A percentile compares a stretch with the other conserved stretches of the same genome.
These are phyloP conservation scores for Glaucidium brasilianum DNA, from an alignment of 2,113 vertebrate genomes.

Conservation along the genomic window DNA sequence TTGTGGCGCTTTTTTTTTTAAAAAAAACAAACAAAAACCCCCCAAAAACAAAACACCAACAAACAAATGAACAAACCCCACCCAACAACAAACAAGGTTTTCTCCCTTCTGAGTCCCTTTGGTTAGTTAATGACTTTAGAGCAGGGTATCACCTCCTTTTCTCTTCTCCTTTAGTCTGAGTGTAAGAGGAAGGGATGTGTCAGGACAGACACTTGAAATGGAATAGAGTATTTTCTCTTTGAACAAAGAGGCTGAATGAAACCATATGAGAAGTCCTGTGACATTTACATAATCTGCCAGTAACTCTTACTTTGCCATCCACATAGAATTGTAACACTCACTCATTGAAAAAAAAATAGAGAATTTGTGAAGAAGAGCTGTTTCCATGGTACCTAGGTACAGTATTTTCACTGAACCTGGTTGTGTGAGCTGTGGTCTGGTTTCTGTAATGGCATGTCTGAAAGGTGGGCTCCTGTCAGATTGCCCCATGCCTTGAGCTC, in stretches of 20 bases:
- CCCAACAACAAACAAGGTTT: not conserved
- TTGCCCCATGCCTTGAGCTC: not conserved
- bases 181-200: not conserved
- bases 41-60: too few relatives aligned
- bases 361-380: not conserved
- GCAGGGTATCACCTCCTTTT: not conserved
- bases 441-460: not conserved
- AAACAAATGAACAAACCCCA: too few relatives aligned
- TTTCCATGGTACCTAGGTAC: not conserved
- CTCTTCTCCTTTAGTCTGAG: not conserved
- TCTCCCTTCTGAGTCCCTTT: not conserved
- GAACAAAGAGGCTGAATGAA: not conserved
- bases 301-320: not conserved
- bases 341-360: not conserved
- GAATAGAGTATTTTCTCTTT: not conserved
- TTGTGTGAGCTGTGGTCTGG: not conserved
- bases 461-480: not conserved
- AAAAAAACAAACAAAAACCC: not conserved
- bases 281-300: not conserved
- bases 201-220: not conserved
- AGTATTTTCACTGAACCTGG: accelerated
- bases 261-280: not conserved
- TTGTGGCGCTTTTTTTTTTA: not conserved
- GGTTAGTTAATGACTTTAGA: not conserved
- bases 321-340: not conserved